Conservation (phyloP, 2,113 vertebrate species). For the Oreotragus oreotragus region DNA sequence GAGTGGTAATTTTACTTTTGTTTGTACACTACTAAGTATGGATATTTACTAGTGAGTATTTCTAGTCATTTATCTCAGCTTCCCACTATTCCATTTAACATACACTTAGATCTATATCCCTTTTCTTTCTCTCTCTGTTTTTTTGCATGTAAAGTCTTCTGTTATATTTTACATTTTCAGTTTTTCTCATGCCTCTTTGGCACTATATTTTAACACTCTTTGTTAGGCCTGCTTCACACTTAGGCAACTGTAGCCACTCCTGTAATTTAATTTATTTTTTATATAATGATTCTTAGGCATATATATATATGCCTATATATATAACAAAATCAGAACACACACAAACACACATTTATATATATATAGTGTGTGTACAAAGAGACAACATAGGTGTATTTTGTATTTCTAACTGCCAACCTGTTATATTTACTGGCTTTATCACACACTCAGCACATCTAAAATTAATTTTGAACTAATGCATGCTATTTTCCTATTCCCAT, state of each 20-base stretch:
- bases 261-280: no score
- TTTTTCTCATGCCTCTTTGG: not conserved
- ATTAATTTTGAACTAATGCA: not conserved
- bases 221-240: not conserved
- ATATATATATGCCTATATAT: not conserved
- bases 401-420: not conserved
- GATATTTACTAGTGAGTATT: not conserved
- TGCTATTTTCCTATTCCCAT: not conserved
- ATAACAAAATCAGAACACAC: not conserved
- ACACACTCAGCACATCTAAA: not conserved
- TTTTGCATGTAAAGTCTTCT: not conserved
- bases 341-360: not conserved
- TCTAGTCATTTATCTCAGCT: not conserved
- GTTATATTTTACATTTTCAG: not conserved
- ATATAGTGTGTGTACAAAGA: not conserved
- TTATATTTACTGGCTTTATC: not conserved
- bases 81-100: not conserved
- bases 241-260: not conserved
- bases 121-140: not conserved
- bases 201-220: not conserved
- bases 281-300: not conserved
- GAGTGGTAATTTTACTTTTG: not conserved
- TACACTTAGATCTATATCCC: not conserved
- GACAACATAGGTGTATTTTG: not conserved
- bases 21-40: not conserved